These are phyloP conservation scores for Dryobates pubescens DNA, from an alignment of 2,797 vertebrate species.

Conservation along the genomic window DNA sequence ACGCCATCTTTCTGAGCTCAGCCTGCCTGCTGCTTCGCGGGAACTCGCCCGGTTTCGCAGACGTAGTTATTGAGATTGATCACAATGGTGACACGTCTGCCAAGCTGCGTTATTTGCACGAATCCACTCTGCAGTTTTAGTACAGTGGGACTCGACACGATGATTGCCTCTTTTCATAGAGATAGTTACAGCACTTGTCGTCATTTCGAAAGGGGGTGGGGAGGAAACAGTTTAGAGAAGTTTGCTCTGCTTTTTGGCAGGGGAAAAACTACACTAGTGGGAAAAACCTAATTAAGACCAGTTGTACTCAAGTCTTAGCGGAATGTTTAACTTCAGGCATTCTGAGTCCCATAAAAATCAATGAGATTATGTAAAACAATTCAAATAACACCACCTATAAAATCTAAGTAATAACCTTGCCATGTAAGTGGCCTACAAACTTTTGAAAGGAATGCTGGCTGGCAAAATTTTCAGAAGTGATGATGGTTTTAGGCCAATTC, in stretches of 20 bases:
- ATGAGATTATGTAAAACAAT: slow-evolving; percentile 31
- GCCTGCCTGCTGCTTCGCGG: slow-evolving; percentile 27
- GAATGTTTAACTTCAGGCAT: slow-evolving; percentile 4
- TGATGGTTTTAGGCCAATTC: slow-evolving; percentile 45
- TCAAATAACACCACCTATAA: neutral
- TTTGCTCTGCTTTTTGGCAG: neutral
- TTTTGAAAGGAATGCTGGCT: neutral
- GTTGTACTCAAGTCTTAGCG: slow-evolving; percentile 7
- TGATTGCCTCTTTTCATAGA: neutral
- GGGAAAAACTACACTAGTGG: neutral
- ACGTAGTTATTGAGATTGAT: slow-evolving; percentile 12
- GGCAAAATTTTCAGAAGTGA: slow-evolving; percentile 43
- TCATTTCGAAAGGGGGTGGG: neutral
- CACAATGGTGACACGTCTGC: slow-evolving; percentile 26
- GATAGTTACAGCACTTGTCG: neutral
- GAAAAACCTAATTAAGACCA: slow-evolving; percentile 17
- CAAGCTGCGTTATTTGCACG: slow-evolving; percentile 42
- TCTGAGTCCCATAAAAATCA: slow-evolving; percentile 10
- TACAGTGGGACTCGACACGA: neutral
- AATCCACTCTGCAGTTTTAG: neutral
- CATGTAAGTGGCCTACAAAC: neutral
- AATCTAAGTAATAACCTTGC: slow-evolving; percentile 14
- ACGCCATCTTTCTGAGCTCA: neutral
- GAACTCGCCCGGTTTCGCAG: slow-evolving; percentile 5
- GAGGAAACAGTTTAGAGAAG: neutral